These are phyloP conservation scores for Lithophane socia DNA, from an alignment of 2,888 invertebrate genomes.

Conservation along the genomic window DNA sequence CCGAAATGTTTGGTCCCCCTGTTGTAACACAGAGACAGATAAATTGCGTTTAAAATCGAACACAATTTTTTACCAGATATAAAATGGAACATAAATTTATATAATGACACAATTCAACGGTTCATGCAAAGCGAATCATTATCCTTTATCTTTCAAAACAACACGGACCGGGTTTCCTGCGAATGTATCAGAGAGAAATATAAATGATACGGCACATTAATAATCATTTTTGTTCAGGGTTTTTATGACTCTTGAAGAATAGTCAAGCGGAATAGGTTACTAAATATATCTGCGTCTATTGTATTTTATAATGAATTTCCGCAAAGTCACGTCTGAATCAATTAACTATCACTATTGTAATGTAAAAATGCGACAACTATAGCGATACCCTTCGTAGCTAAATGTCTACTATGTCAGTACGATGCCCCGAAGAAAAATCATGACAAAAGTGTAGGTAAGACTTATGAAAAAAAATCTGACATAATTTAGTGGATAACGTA, in stretches of 20 bases:
- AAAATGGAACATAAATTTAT: not conserved
- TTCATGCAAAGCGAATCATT: slow-evolving; percentile 33
- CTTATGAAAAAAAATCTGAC: not conserved
- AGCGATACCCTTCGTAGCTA: not conserved
- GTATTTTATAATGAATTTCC: no score
- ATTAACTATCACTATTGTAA: no score
- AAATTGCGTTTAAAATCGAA: no score
- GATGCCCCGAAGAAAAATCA: no score
- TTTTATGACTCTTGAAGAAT: no score
- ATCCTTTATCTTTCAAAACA: slow-evolving; percentile 26
- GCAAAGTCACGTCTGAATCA: no score
- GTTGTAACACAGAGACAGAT: no score
- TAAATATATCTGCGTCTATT: no score
- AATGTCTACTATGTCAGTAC: no score
- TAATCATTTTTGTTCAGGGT: slow-evolving; percentile 16
- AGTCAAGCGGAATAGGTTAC: no score
- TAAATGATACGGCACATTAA: slow-evolving; percentile 31
- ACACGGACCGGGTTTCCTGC: slow-evolving; percentile 5
- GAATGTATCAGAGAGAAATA: slow-evolving; percentile 22
- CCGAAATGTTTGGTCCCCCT: no score
- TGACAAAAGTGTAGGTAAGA: no score
- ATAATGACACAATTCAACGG: slow-evolving; percentile 6
- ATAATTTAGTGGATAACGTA: not conserved
- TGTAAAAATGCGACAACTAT: not conserved
- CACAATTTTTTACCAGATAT: slow-evolving; percentile 1